Evolutionary conservation across 2,888 invertebrate species (phyloP), one percentile per base, ranked within the genome.

Genomic region (Drosophila hawaiiensis): DNA sequence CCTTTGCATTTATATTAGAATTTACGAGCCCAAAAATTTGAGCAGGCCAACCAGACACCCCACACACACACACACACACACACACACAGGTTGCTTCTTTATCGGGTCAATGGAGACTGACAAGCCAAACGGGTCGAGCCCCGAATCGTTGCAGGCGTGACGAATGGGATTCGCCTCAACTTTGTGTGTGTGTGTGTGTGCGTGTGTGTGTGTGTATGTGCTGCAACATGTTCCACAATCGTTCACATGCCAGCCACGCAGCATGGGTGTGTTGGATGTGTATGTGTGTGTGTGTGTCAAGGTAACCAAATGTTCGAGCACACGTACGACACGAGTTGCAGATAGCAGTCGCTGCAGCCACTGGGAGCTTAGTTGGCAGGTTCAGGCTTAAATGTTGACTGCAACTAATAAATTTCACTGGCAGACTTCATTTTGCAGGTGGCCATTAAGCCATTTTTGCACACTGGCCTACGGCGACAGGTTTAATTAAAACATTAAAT

Each of bases 1-100:
- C 77, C 74, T 87, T 91, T 87, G 87, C 87, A 87, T 87, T 87
- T 87, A 87, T 91, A 87, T 87, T 87, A 91, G 87, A 89, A 87
- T 87, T 91, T 87, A 80, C 87, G 56, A 76, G 73, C 73, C 68
- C 72, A 71, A 67, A 71, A 67, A 88, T 60, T 59, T 41, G 56
- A 53, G 37, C 53, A 49, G 5, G 28, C 29, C 43, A 49, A 25
- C 22, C 47, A 25, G 14, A 14, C 49, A 22, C 6, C n/a, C 16
- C 7, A 29, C 29, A 29, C 29, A 29, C 7, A 29, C 6, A 50
- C 29, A 35, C n/a, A 41, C 14, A 28, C 41, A 25, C 9, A 43
- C 22, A 47, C 37, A 55, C 28, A 9, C 58, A 35, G 76, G 28
- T 56, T 59, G 31, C 52, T 53, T 61, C 68, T 83, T 75, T 76